Evolutionary conservation across 1,140 invertebrate species (phyloP).

Genomic region (Zaprionus gabonicus): DNA sequence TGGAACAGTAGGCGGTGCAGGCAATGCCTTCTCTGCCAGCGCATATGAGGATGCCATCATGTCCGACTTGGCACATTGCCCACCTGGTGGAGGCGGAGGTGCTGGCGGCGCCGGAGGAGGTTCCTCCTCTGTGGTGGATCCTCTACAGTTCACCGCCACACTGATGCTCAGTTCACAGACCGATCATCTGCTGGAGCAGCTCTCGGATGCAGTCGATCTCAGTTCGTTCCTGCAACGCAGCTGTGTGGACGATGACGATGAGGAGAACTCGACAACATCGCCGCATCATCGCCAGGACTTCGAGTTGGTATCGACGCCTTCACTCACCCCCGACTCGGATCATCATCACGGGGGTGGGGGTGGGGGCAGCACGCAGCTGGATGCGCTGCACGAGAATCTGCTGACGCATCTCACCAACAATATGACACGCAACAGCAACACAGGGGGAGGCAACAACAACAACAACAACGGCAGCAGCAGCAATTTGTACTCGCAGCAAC

Average conservation of each 20-base stretch:
- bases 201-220: conserved; percentile 90
- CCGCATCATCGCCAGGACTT: conserved; percentile 84
- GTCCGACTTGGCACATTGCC: conserved; percentile 88
- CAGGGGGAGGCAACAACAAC: conserved; percentile 35
- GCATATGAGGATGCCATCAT: conserved; percentile 91
- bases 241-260: conserved; percentile 86
- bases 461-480: conserved; percentile 80
- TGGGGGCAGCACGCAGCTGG: conserved; percentile 78
- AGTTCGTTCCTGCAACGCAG: conserved; percentile 89
- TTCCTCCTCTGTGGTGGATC: conserved; percentile 86
- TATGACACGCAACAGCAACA: conserved; percentile 68
- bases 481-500: conserved; percentile 74
- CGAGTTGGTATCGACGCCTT: conserved; percentile 86
- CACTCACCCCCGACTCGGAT: conserved; percentile 87
- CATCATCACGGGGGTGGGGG: neutral
- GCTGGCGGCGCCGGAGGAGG: neutral
- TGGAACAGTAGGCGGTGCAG: neutral
- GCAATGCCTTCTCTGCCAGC: conserved; percentile 84
- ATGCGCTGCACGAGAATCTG: conserved; percentile 88
- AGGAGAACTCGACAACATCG: conserved; percentile 84
- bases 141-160: conserved; percentile 92
- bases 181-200: conserved; percentile 90
- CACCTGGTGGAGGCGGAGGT: conserved; percentile 9
- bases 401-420: conserved; percentile 86
- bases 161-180: conserved; percentile 91